Base-by-base conservation (phyloP, 2,888 invertebrate genomes). In the Drosophila percnosoma region DNA sequence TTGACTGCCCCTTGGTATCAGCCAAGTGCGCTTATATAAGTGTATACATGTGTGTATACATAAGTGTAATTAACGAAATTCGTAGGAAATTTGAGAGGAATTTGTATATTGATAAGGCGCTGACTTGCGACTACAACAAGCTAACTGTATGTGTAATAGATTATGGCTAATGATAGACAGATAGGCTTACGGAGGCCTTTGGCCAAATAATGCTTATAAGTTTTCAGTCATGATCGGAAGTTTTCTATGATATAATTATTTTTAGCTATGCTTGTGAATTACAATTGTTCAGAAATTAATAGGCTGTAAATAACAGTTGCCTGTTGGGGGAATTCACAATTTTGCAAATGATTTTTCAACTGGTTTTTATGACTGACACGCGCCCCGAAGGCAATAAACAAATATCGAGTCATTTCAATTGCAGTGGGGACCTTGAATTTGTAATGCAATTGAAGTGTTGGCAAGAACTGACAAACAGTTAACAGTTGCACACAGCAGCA, bases 391-490 rank as follows among this genome's bases (percentile, higher is more conserved):
- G 54, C 73, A 65, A 34, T 13, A 48, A 36, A 33, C 18, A n/a
- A 24, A 66, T 69, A 59, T 60, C 42, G 33, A 51, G 70, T 75
- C 57, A 27, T n/a, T 42, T 10, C 48, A 33, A 66, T 24, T 60
- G 62, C 57, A 49, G 60, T 51, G 31, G 34, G 34, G 40, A 77
- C 86, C 86, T 87, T 87, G 86, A 75, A 77, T 78, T 83, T 58
- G 66, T 49, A 74, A 68, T 59, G 75, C 80, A 68, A 65, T 71
- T 72, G 58, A 73, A 71, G 68, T 59, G 68, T 73, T 62, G 68
- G 68, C 74, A 63, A 49, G 59, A 77, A 71, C 81, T 78, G 87
- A n/a, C 61, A 77, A 82, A 75, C 80, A 72, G 76, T 79, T 68
- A 75, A 73, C 75, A 69, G 78, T 73, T 60, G 77, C 61, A 55